Percentiles rank a stretch among this genome's conserved stretches.
phyloP scores from a whole-genome alignment of 2,113 vertebrate species.

The Dendropsophus ebraccatus region DNA sequence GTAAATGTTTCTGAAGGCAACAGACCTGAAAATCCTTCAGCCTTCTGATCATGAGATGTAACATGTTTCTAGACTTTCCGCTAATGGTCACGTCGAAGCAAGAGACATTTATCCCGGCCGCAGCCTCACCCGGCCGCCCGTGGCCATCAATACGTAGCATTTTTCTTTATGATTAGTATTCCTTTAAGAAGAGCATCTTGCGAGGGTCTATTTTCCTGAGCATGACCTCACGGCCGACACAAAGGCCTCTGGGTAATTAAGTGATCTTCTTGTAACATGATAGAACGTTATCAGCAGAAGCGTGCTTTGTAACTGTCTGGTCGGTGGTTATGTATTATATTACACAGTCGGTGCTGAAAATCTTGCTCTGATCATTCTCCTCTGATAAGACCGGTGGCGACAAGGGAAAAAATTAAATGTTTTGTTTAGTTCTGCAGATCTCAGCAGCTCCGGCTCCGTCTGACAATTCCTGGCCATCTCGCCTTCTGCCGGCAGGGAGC shows the following conservation, averaged over 20 bases:
- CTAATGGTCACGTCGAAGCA: not conserved
- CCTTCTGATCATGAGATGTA: not conserved
- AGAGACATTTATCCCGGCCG: not conserved
- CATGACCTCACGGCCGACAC: conserved; percentile 29
- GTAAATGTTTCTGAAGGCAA: too few relatives aligned
- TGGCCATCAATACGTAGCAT: not conserved
- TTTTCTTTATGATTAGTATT: not conserved
- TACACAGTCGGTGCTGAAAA: conserved; percentile 55
- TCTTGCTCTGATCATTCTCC: conserved; percentile 47
- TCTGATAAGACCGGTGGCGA: conserved; percentile 54
- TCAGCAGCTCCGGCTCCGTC: conserved; percentile 14
- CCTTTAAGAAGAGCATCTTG: not conserved
- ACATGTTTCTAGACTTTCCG: not conserved
- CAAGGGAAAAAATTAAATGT: conserved; percentile 47
- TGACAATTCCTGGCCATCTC: not conserved
- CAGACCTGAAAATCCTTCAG: too few relatives aligned
- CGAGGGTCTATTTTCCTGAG: conserved; percentile 8
- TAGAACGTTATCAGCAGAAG: conserved; percentile 51
- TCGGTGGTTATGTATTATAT: conserved; percentile 53
- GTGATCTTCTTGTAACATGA: conserved; percentile 44
- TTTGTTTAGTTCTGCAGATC: conserved; percentile 34
- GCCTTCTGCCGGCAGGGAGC: not conserved
- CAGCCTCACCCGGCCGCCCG: not conserved
- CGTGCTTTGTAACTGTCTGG: conserved; percentile 55
- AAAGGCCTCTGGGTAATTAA: conserved; percentile 37